Conservation (phyloP, 2,888 invertebrate species). For the Trachelus tabidus region DNA sequence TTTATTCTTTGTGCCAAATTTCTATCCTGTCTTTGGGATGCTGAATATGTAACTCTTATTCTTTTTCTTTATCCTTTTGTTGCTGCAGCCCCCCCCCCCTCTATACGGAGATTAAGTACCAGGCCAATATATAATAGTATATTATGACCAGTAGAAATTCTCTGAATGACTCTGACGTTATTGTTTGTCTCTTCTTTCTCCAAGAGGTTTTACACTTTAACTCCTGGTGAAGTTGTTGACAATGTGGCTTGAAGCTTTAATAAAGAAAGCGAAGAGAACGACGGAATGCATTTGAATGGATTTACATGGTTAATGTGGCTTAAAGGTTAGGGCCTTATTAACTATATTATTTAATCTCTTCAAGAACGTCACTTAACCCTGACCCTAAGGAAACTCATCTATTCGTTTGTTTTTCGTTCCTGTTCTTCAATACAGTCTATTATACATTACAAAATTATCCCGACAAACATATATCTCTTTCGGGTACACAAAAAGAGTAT, state of each 20-base stretch:
- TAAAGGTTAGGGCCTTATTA: neutral
- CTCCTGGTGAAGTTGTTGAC: neutral
- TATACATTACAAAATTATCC: neutral
- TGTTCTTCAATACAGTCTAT: neutral
- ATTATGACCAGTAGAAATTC: neutral
- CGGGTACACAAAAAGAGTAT: neutral
- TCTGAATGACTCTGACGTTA: neutral
- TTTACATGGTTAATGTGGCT: neutral
- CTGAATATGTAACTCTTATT: too few relatives aligned
- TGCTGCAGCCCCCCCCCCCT: neutral
- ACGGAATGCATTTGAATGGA: neutral
- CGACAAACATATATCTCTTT: too few relatives aligned
- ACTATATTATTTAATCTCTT: neutral
- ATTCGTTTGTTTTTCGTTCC: neutral
- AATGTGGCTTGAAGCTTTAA: neutral
- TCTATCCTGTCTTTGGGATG: too few relatives aligned
- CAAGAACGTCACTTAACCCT: neutral
- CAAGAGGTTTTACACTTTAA: neutral
- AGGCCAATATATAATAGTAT: neutral
- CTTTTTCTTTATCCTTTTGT: neutral
- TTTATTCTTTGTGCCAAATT: too few relatives aligned
- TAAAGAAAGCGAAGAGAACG: neutral
- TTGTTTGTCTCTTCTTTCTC: neutral
- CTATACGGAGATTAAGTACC: neutral
- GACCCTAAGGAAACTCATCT: neutral